A percentile compares a stretch with the other conserved stretches of the same genome.
Evolutionary conservation across 2,888 invertebrate species (phyloP).

Genomic region (Falcaria lacertinaria): DNA sequence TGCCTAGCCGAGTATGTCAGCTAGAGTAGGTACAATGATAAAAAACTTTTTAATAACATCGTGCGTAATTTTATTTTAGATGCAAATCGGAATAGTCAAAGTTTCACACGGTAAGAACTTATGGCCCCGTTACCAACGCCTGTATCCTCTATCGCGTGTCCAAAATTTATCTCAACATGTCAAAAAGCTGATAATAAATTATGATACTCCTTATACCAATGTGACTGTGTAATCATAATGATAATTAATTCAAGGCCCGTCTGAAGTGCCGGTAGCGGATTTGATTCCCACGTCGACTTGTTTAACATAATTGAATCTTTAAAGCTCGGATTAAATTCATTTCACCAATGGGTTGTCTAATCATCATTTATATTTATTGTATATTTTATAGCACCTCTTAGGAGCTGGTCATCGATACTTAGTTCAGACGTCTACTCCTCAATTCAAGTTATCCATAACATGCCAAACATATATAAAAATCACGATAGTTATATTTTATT

Average conservation of each 20-base stretch:
- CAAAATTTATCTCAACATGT: constrained; percentile 39
- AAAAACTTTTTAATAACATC: too few species aligned
- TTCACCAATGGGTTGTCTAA: too few species aligned
- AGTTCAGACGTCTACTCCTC: too few species aligned
- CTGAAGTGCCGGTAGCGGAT: background rate
- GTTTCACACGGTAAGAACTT: constrained; percentile 25
- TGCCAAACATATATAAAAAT: too few species aligned
- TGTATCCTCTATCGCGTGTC: constrained; percentile 36
- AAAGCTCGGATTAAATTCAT: background rate
- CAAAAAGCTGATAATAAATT: constrained; percentile 17
- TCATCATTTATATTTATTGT: too few species aligned
- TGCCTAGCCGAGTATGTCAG: too few species aligned
- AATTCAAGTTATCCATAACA: too few species aligned
- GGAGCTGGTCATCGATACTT: too few species aligned
- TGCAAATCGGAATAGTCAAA: background rate
- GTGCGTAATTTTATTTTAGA: background rate
- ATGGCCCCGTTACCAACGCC: constrained; percentile 16
- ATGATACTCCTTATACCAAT: background rate
- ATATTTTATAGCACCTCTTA: too few species aligned
- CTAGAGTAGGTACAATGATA: too few species aligned
- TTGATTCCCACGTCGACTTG: background rate
- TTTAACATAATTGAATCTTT: background rate
- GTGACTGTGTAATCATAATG: background rate
- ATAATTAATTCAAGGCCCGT: background rate
- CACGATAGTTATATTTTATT: too few species aligned